These are phyloP conservation scores for Lepus oiostolus DNA, from an alignment of 2,797 vertebrate species.

Conservation along the genomic window DNA sequence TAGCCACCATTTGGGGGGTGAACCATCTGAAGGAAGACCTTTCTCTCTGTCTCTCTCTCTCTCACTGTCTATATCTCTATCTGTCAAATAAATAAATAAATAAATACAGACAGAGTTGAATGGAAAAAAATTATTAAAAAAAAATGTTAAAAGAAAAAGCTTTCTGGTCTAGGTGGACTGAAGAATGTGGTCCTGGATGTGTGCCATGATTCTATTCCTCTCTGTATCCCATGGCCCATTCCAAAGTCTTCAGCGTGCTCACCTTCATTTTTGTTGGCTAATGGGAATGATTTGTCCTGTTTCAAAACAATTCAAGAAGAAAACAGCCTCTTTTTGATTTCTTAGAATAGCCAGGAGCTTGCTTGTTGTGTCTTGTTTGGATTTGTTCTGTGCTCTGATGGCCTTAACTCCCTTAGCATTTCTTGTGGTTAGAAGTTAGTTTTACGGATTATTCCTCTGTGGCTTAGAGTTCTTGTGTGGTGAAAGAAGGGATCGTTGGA, in stretches of 20 bases:
- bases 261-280: not conserved
- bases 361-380: not conserved
- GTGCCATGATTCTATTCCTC: not conserved
- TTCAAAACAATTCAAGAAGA: not conserved
- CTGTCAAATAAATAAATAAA: too few relatives aligned
- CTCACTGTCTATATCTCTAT: too few relatives aligned
- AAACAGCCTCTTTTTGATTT: not conserved
- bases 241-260: not conserved
- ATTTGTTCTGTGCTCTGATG: constrained; percentile 1
- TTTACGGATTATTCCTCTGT: not conserved
- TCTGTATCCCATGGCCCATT: not conserved
- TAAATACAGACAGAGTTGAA: too few relatives aligned
- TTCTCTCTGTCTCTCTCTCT: too few relatives aligned
- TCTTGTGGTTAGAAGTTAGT: constrained; percentile 40
- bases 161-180: not conserved
- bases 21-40: too few relatives aligned
- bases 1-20: too few relatives aligned
- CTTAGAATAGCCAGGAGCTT: not conserved
- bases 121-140: too few relatives aligned
- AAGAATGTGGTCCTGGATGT: not conserved
- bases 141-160: too few relatives aligned
- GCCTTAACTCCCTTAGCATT: not conserved
- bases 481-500: not conserved
- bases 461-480: not conserved
- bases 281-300: not conserved